These are phyloP conservation scores for Mayetiola destructor DNA, from an alignment of 2,888 invertebrate species.

Conservation along the genomic window DNA sequence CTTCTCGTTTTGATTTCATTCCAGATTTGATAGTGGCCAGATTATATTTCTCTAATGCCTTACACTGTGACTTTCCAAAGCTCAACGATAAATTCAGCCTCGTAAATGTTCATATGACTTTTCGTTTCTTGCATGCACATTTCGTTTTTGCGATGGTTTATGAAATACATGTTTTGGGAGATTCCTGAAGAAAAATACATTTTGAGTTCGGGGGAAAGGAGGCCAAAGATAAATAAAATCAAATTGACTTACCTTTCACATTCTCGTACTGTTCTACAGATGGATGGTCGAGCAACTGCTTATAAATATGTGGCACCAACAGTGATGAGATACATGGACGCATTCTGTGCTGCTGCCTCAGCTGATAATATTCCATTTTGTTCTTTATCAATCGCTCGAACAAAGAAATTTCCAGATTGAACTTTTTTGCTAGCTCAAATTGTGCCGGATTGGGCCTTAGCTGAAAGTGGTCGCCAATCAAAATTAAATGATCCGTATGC, in stretches of 20 bases:
- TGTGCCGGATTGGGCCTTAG: constrained; percentile 52
- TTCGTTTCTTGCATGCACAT: neutral
- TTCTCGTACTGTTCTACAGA: constrained; percentile 39
- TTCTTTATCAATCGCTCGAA: constrained; percentile 62
- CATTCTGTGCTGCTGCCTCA: constrained; percentile 57
- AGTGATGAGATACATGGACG: constrained; percentile 41
- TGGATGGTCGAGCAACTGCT: constrained; percentile 40
- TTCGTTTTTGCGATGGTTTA: neutral
- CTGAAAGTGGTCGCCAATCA: constrained; percentile 70
- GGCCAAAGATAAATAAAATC: neutral
- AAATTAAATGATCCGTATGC: constrained; percentile 56
- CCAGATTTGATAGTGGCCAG: neutral
- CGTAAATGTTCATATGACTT: neutral
- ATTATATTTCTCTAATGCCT: constrained; percentile 36
- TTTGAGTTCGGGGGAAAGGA: neutral
- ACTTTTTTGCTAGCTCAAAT: constrained; percentile 46
- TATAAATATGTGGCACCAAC: constrained; percentile 48
- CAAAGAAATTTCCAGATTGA: constrained; percentile 52
- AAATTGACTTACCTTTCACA: constrained; percentile 39
- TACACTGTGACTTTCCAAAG: constrained; percentile 42
- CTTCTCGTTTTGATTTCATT: neutral
- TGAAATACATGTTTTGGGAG: constrained; percentile 7
- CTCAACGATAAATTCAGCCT: constrained; percentile 13
- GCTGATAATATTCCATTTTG: constrained; percentile 39
- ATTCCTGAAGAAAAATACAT: neutral